Percentiles rank a stretch among this genome's conserved stretches.
These are phyloP conservation scores for Parnassius orleans DNA, from an alignment of 2,888 invertebrate species.

Conservation along the genomic window DNA sequence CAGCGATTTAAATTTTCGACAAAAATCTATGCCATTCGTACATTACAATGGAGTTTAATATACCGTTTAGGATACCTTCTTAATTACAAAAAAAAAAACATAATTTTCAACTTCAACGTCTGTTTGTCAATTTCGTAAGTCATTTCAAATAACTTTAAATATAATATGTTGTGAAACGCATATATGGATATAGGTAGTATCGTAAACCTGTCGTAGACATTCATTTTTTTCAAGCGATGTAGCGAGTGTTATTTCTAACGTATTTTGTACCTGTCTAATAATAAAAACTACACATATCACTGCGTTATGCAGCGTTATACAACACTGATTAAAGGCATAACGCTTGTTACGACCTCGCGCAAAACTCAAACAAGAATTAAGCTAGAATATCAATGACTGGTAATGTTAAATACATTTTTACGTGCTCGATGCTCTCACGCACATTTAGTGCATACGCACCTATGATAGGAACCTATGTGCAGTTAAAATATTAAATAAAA, in stretches of 20 bases:
- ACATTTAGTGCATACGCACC: conserved; percentile 15
- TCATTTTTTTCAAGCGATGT: too few species aligned
- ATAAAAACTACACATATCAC: conserved; percentile 29
- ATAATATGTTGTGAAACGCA: too few species aligned
- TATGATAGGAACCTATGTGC: conserved; percentile 27
- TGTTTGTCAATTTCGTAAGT: too few species aligned
- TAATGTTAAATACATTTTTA: conserved; percentile 30
- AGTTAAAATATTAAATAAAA: conserved; percentile 36
- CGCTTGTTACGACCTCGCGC: conserved; percentile 29
- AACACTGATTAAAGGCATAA: conserved; percentile 31
- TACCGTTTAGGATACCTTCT: too few species aligned
- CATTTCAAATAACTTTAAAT: too few species aligned
- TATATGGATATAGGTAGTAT: too few species aligned
- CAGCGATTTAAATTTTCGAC: too few species aligned
- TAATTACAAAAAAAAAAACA: too few species aligned
- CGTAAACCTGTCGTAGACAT: too few species aligned
- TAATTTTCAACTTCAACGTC: too few species aligned
- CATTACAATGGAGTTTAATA: too few species aligned
- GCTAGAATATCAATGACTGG: conserved; percentile 32
- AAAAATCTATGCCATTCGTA: too few species aligned
- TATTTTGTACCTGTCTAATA: conserved; percentile 3
- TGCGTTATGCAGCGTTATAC: conserved; percentile 34
- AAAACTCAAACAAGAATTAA: conserved; percentile 26
- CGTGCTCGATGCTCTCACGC: conserved; percentile 22
- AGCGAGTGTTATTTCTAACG: background rate